phyloP scores from a whole-genome alignment of 2,888 invertebrate genomes.

The Zaprionus lineosus region DNA sequence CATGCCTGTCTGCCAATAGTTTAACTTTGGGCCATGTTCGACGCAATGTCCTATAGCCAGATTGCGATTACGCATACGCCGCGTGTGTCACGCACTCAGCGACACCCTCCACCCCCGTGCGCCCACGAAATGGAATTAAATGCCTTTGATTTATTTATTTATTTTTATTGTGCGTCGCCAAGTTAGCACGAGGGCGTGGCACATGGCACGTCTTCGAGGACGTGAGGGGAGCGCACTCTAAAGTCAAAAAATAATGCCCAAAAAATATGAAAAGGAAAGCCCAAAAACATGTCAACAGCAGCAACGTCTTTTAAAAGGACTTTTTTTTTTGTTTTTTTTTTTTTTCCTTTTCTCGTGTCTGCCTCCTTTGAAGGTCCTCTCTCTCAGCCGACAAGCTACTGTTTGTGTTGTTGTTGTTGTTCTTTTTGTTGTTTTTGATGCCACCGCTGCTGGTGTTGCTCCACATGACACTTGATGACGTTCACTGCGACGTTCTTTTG shows the following conservation, averaged over 20 bases:
- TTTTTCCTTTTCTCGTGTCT: background rate
- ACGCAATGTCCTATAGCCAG: constrained; percentile 2
- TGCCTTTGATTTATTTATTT: constrained; percentile 74
- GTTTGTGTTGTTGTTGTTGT: background rate
- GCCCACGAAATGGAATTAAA: constrained; percentile 65
- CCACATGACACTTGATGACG: constrained; percentile 31
- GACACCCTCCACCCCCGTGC: constrained; percentile 13
- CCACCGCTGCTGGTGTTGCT: constrained; percentile 18
- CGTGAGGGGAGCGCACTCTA: background rate
- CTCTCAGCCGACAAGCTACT: background rate
- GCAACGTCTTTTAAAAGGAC: constrained; percentile 32
- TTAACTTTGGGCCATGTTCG: constrained; percentile 12
- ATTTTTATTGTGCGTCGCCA: constrained; percentile 41
- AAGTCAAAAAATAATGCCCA: constrained; percentile 1
- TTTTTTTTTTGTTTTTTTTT: constrained; percentile 5
- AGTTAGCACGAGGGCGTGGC: constrained; percentile 33
- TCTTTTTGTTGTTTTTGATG: background rate
- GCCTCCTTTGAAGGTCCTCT: background rate
- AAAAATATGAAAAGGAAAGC: constrained; percentile 1
- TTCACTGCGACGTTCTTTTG: constrained; percentile 27
- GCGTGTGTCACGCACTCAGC: constrained; percentile 53
- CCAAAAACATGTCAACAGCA: constrained; percentile 27
- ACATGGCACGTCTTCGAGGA: background rate
- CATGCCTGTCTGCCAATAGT: constrained; percentile 41
- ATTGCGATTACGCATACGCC: constrained; percentile 65